These are phyloP conservation scores for Drosophila triauraria DNA, from an alignment of 1,140 invertebrate genomes.

Conservation along the genomic window DNA sequence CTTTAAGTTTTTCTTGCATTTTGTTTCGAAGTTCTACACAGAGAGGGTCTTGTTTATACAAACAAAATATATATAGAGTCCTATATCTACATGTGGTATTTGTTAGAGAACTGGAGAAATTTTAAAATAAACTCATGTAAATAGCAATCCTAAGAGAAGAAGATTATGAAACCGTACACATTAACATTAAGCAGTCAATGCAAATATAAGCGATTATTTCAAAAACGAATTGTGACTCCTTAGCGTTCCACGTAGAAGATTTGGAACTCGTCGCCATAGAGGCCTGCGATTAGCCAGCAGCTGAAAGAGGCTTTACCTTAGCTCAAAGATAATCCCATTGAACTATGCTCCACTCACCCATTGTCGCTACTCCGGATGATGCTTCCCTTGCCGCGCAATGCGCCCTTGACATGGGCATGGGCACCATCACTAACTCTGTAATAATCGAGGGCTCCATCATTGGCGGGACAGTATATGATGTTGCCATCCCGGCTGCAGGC, in stretches of 20 bases:
- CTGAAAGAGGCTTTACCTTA: slow-evolving; percentile 31
- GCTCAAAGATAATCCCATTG: no score
- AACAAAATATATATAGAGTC: slow-evolving; percentile 46
- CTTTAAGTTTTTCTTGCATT: slow-evolving; percentile 51
- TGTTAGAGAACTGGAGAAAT: slow-evolving; percentile 76
- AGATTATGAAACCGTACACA: slow-evolving; percentile 63
- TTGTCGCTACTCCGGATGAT: slow-evolving; percentile 74
- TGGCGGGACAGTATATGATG: slow-evolving; percentile 71
- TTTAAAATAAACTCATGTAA: slow-evolving; percentile 80
- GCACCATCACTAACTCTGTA: slow-evolving; percentile 67
- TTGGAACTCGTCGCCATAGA: slow-evolving; percentile 77
- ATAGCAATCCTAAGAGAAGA: slow-evolving; percentile 66
- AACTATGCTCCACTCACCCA: slow-evolving; percentile 51
- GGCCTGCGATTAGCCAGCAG: slow-evolving; percentile 73
- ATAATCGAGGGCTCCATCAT: slow-evolving; percentile 72
- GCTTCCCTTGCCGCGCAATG: slow-evolving; percentile 70
- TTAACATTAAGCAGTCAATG: slow-evolving; percentile 69
- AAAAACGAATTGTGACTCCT: slow-evolving; percentile 17
- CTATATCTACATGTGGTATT: slow-evolving; percentile 65
- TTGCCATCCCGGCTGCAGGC: slow-evolving; percentile 69
- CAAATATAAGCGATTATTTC: slow-evolving; percentile 61
- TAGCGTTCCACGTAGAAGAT: slow-evolving; percentile 67
- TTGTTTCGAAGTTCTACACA: slow-evolving; percentile 50
- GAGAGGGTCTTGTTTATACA: slow-evolving; percentile 56
- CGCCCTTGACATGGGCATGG: slow-evolving; percentile 66